These are phyloP conservation scores for Drosophila neotestacea DNA, from an alignment of 2,888 invertebrate species.

Conservation along the genomic window DNA sequence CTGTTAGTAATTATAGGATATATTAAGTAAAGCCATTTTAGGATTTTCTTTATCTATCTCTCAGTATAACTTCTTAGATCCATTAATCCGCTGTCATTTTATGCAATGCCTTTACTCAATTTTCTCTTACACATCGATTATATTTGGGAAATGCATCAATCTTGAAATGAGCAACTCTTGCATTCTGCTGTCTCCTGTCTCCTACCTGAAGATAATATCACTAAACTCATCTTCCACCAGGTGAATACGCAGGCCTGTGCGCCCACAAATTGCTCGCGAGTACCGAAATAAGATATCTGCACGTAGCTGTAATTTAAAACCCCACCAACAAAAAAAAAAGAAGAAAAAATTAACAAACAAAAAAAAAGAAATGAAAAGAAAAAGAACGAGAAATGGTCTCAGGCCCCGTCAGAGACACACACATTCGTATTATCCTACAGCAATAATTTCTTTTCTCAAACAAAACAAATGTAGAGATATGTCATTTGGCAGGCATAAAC, in stretches of 20 bases:
- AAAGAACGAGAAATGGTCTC: constrained; percentile 46
- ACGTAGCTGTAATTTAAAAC: constrained; percentile 80
- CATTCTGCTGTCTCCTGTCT: constrained; percentile 26
- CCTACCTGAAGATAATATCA: constrained; percentile 59
- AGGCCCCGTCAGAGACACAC: constrained; percentile 40
- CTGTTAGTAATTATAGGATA: too few relatives aligned
- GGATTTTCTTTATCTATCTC: background rate
- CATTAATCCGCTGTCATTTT: background rate
- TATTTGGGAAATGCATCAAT: constrained; percentile 41
- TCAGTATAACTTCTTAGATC: background rate
- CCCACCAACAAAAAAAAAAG: constrained; percentile 43
- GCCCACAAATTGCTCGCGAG: constrained; percentile 57
- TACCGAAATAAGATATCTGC: constrained; percentile 80
- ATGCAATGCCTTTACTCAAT: background rate
- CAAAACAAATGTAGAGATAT: constrained; percentile 74
- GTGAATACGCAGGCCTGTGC: constrained; percentile 54
- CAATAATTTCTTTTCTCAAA: constrained; percentile 71
- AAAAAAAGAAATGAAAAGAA: constrained; percentile 35
- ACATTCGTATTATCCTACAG: constrained; percentile 65
- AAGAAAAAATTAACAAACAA: constrained; percentile 35
- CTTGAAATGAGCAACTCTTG: constrained; percentile 46
- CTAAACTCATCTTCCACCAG: constrained; percentile 57
- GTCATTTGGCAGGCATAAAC: constrained; percentile 71
- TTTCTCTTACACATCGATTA: constrained; percentile 14
- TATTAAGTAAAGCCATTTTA: background rate